Evolutionary conservation across 2,888 invertebrate genomes (phyloP), one percentile per base, ranked within the genome.

Genomic region (Drosophila longiperda): DNA sequence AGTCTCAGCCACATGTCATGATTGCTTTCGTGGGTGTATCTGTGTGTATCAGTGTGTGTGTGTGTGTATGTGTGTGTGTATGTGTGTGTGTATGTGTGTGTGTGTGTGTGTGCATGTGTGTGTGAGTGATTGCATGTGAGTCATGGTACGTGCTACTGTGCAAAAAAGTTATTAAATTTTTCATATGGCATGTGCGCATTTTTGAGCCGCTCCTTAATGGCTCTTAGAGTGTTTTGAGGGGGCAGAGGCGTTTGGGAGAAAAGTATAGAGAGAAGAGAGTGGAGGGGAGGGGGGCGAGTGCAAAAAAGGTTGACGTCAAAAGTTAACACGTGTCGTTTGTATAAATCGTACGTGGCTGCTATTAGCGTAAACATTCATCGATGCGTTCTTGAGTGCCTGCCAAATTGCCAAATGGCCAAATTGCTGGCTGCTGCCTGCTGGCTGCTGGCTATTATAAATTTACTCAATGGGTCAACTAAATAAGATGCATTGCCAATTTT

Each of bases 1-100:
- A 34, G 83, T 86, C 88, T 83, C 84, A 79, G 84, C 88, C 90
- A 90, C 90, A 90, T 91, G 91, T 84, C 75, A 90, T 89, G 89
- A 91, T 91, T 89, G 91, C 54, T 58, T 55, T 60, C 59, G 58
- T 52, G 55, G 73, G 78, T 75, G 73, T 57, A 40, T 70, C 66
- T 65, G 66, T 59, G 49, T 54, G 49, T 29, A 29, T 29, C 29
- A 60, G 45, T 59, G 34, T 42, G 42, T 53, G 42, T 66, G 64
- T 52, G 66, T 64, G 32, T 45, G 42, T 17, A 15, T 69, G 57
- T 65, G 71, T 70, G 68, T 82, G 78, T 38, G 34, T 74, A 72
- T 72, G 73, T 75, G 71, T 70, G 73, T 71, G 69, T 66, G 64
- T 60, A 38, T 58, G 36, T 63, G 38, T 52, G 34, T 33, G 33